phyloP scores from a whole-genome alignment of 2,113 vertebrate genomes.

The Nematolebias whitei region DNA sequence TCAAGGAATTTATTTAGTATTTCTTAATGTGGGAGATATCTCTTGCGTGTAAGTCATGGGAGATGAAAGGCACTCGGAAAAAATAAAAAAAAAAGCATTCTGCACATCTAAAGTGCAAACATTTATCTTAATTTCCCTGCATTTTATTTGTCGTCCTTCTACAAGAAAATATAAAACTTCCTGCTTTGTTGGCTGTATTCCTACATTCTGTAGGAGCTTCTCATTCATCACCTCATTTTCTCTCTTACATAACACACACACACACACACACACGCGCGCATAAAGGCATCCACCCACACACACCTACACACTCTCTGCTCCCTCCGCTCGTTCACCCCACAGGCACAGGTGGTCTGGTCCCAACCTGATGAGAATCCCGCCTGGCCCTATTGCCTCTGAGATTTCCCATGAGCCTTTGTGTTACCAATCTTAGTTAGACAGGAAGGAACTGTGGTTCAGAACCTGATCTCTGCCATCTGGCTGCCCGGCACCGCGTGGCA shows the following conservation, averaged over 20 bases:
- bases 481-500: constrained; percentile 48
- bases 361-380: constrained; percentile 44
- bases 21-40: constrained; percentile 47
- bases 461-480: constrained; percentile 69
- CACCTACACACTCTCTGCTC: constrained; percentile 10
- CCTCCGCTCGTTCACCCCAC: constrained; percentile 31
- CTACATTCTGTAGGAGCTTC: constrained; percentile 46
- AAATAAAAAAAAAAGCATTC: constrained; percentile 25
- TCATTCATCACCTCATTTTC: constrained; percentile 55
- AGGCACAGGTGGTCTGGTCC: constrained; percentile 59
- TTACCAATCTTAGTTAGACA: constrained; percentile 39
- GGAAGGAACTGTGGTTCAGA: constrained; percentile 55
- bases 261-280: constrained; percentile 8
- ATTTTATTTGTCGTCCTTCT: constrained; percentile 50
- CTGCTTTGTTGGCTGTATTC: constrained; percentile 41
- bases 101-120: constrained; percentile 47
- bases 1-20: constrained; percentile 55
- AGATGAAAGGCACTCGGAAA: constrained; percentile 28
- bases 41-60: constrained; percentile 29
- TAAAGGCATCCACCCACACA: constrained; percentile 6
- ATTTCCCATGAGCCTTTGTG: constrained; percentile 60
- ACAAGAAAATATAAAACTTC: constrained; percentile 51
- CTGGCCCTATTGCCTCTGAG: constrained; percentile 30
- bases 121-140: constrained; percentile 32
- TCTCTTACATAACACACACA: constrained; percentile 50